Evolutionary conservation across 2,113 vertebrate species (phyloP).

Genomic region (Osmerus eperlanus): DNA sequence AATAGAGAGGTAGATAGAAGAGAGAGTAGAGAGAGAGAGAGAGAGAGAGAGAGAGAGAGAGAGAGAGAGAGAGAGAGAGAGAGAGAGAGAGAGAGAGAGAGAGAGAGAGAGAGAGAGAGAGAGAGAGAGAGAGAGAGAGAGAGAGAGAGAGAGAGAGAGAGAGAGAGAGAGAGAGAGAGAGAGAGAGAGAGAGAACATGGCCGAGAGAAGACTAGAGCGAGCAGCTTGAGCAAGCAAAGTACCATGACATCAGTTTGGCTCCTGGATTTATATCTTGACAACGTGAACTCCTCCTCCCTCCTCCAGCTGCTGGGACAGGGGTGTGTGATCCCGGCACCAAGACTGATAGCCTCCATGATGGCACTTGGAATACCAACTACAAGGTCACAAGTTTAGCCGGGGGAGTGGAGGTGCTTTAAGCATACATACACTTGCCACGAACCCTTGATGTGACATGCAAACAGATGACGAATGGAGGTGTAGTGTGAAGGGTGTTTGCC

Average conservation of each 20-base stretch:
- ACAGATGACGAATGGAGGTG: neutral
- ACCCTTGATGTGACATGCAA: neutral
- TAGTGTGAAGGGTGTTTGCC: neutral
- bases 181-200: neutral
- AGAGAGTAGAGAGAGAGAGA: slow-evolving; percentile 7
- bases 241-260: neutral
- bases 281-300: neutral
- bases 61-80: neutral
- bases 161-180: slow-evolving; percentile 9
- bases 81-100: slow-evolving; percentile 13
- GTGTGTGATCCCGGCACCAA: neutral
- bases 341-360: slow-evolving; percentile 8
- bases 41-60: neutral
- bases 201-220: neutral
- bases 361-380: neutral
- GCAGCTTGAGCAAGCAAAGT: slow-evolving; percentile 1
- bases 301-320: neutral
- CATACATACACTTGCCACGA: neutral
- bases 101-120: neutral
- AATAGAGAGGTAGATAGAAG: neutral
- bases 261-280: slow-evolving; percentile 2
- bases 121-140: slow-evolving; percentile 3
- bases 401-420: neutral
- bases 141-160: slow-evolving; percentile 14
- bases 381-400: neutral